Base-by-base conservation (phyloP, 2,113 vertebrate genomes). In the Calyptomena viridis region DNA sequence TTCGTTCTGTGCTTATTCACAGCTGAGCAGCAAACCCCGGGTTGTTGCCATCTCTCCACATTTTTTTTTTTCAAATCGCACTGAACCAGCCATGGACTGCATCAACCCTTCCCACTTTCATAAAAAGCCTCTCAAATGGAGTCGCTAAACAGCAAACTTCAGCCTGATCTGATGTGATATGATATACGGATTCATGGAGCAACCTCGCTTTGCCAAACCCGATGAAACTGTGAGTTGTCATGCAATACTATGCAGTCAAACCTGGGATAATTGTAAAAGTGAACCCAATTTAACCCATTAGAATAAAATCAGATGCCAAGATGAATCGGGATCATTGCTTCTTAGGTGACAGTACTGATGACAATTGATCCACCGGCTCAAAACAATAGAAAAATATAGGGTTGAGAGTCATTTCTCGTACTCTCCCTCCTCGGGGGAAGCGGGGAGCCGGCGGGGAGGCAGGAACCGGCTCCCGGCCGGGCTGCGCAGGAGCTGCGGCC, bases 251-350 rank as follows among this genome's bases (percentile, higher is more conserved):
- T 31, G 64, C 94, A 96, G 95, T 92, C 94, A 95, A 62, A 96
- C 92, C 94, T 27, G 92, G 90, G 87, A 40, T 96, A 94, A 94
- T 96, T 95, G 90, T 80, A 79, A 96, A 96, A 94, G 94, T 75
- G 95, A 96, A 93, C 91, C 97, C 95, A 96, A 96, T 96, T 94
- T 94, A 96, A 93, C 95, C 90, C 95, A 96, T 96, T 95, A 95
- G 94, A 93, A 94, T 95, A 93, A 95, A 89, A 95, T 90, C 96
- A 84, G 93, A 94, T 96, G 97, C 95, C 94, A 96, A 93, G 79
- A 90, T 87, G 94, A 92, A 96, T 94, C 55, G 96, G 90, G 89
- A 94, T 96, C 94, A 95, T 82, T 67, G 84, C 74, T 94, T 91
- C 81, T 81, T 91, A 72, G 84, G 95, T 93, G 92, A 95, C 90